A percentile compares a stretch with the other conserved stretches of the same genome.
phyloP scores from a whole-genome alignment of 2,888 invertebrate species.

The Stenodera caucasica region DNA sequence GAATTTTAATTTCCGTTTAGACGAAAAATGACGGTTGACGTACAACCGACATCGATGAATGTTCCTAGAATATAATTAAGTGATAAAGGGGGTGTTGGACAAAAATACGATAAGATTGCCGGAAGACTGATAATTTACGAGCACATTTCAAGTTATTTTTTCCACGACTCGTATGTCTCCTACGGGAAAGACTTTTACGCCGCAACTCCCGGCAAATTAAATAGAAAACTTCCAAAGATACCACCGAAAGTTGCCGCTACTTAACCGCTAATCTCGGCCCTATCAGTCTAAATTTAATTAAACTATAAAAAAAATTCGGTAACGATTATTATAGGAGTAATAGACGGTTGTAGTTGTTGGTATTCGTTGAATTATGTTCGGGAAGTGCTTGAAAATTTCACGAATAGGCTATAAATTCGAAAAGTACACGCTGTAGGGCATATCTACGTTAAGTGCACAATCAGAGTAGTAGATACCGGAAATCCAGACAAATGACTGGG shows the following conservation, averaged over 20 bases:
- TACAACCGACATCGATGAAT: slow-evolving; percentile 2
- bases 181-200: slow-evolving; percentile 20
- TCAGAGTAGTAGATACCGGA: slow-evolving; percentile 42
- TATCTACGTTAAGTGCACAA: slow-evolving; percentile 43
- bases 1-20: slow-evolving; percentile 8
- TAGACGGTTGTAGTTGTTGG: no score
- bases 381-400: slow-evolving; percentile 23
- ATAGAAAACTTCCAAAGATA: no score
- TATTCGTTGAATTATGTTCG: slow-evolving; percentile 9
- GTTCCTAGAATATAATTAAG: neutral
- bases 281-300: no score
- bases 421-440: slow-evolving; percentile 35
- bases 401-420: slow-evolving; percentile 34
- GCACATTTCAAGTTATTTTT: slow-evolving; percentile 15
- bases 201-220: slow-evolving; percentile 19
- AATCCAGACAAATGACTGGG: slow-evolving; percentile 48
- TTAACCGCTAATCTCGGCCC: no score
- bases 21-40: neutral
- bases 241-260: no score
- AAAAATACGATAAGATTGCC: slow-evolving; percentile 6
- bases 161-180: slow-evolving; percentile 16
- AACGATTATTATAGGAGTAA: no score
- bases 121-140: slow-evolving; percentile 12
- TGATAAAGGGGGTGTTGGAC: slow-evolving; percentile 7
- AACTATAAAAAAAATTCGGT: no score